Conservation (phyloP, 2,113 vertebrate species). For the Diadophis punctatus region DNA sequence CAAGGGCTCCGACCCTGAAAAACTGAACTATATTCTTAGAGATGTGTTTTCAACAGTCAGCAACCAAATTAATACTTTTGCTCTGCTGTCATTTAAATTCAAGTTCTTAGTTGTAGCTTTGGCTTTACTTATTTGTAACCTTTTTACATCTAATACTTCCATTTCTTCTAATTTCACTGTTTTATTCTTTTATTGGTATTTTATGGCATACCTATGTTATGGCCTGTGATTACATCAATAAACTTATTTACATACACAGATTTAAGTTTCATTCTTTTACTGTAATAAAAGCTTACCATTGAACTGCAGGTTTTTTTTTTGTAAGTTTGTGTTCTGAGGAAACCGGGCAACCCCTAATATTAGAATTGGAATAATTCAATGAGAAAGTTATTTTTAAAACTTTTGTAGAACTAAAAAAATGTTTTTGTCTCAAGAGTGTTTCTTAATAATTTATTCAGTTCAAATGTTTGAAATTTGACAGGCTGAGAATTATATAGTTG, state of each 20-base stretch:
- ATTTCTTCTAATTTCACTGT: background rate
- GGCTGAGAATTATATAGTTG: background rate
- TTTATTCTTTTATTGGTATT: background rate
- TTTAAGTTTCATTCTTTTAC: background rate
- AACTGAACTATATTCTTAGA: background rate
- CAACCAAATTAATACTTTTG: background rate
- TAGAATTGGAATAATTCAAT: background rate
- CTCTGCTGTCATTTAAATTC: background rate
- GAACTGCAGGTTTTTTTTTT: background rate
- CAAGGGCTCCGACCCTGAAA: background rate
- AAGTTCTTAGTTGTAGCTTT: background rate
- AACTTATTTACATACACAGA: background rate
- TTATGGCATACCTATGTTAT: background rate
- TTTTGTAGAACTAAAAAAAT: background rate
- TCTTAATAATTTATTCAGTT: background rate
- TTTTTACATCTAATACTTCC: background rate
- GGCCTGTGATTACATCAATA: background rate
- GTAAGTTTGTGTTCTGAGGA: background rate
- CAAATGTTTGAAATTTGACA: background rate
- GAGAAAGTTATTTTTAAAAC: background rate
- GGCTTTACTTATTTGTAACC: background rate
- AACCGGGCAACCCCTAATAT: background rate
- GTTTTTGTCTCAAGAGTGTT: background rate
- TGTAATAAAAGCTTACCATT: background rate
- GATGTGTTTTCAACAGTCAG: background rate